phyloP scores from a whole-genome alignment of 2,113 vertebrate species.

The Podarcis raffonei region DNA sequence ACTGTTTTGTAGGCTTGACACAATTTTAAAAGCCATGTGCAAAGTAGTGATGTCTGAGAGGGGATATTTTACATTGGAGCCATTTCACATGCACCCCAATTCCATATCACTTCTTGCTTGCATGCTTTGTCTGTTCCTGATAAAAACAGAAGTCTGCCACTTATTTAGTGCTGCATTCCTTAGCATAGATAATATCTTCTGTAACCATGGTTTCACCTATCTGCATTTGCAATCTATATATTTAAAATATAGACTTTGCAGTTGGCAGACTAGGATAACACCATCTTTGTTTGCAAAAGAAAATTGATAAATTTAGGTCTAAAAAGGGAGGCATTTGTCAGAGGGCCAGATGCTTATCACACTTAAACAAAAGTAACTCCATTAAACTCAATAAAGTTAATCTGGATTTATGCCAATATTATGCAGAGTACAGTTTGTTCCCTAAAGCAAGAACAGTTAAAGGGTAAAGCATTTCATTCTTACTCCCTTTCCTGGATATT shows the following conservation, averaged over 20 bases:
- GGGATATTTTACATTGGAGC: neutral
- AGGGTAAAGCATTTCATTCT: neutral
- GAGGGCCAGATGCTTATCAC: neutral
- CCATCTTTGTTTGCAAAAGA: neutral
- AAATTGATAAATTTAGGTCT: neutral
- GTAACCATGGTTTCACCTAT: conserved; percentile 45
- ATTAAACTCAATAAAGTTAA: neutral
- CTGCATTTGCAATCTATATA: conserved; percentile 1
- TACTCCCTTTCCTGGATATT: neutral
- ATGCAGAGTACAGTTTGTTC: neutral
- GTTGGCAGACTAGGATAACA: neutral
- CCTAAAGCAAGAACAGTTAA: neutral
- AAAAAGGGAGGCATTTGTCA: neutral
- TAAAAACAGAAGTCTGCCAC: neutral
- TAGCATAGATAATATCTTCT: neutral
- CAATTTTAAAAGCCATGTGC: neutral
- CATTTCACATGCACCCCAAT: neutral
- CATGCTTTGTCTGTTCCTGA: neutral
- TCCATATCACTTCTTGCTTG: neutral
- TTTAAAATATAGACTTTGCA: conserved; percentile 25
- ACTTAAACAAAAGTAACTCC: neutral
- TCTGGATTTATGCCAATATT: neutral
- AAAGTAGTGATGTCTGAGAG: neutral
- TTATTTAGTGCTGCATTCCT: neutral
- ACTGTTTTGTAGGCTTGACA: neutral